Percentiles rank a stretch among this genome's conserved stretches.
Evolutionary conservation across 2,113 vertebrate species (phyloP).

Genomic region (Hemichromis elongatus): DNA sequence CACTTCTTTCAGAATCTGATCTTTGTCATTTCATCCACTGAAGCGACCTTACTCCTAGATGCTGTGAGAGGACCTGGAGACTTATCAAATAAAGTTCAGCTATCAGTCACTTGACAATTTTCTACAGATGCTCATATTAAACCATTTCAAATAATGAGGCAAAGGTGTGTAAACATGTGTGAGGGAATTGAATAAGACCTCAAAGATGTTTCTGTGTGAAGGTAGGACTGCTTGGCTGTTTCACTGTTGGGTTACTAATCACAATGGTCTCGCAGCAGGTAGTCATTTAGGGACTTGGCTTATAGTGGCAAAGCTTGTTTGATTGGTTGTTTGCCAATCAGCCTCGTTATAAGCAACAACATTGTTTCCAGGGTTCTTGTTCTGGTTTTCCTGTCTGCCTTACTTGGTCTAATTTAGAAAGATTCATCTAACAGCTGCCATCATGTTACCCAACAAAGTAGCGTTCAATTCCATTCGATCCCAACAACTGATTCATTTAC

Average conservation of each 20-base stretch:
- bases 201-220: background rate
- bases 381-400: background rate
- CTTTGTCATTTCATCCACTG: background rate
- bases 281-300: background rate
- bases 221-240: background rate
- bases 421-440: background rate
- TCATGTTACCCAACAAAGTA: background rate
- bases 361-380: background rate
- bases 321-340: background rate
- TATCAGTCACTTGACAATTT: background rate
- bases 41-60: background rate
- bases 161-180: background rate
- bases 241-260: background rate
- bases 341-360: background rate
- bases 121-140: background rate
- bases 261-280: background rate
- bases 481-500: background rate
- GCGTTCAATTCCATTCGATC: background rate
- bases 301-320: background rate
- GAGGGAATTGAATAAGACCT: background rate
- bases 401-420: background rate
- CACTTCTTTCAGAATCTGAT: background rate
- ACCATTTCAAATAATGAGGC: accelerated
- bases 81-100: background rate
- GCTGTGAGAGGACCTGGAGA: background rate